Evolutionary conservation across 2,797 vertebrate genomes (phyloP).

Genomic region (Trichosurus vulpecula): DNA sequence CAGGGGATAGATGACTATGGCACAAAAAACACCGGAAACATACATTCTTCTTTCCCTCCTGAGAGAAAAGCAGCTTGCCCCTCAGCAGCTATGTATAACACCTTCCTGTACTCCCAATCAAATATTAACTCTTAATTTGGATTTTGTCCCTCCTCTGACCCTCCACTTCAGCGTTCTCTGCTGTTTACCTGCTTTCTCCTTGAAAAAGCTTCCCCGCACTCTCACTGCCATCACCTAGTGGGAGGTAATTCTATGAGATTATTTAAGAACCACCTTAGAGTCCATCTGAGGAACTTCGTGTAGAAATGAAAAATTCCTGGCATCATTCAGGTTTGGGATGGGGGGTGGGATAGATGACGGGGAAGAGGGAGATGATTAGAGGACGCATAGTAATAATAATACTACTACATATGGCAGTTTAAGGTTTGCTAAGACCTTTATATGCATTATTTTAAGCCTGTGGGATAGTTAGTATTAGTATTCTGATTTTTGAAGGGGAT

Average conservation of each 20-base stretch:
- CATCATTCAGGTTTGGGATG: background rate
- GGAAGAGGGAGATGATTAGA: background rate
- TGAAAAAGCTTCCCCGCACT: background rate
- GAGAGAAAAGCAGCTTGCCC: background rate
- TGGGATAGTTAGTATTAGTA: background rate
- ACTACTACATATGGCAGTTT: background rate
- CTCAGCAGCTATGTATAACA: background rate
- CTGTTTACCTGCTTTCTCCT: background rate
- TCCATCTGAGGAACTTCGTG: background rate
- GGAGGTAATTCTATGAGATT: background rate
- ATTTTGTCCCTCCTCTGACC: background rate
- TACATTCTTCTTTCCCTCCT: background rate
- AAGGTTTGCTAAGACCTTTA: background rate
- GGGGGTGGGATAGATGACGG: background rate
- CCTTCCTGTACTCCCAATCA: background rate
- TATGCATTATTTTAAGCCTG: background rate
- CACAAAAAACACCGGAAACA: background rate
- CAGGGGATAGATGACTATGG: background rate
- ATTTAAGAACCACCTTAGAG: background rate
- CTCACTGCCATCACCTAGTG: background rate
- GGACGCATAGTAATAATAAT: background rate
- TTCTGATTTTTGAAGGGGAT: background rate
- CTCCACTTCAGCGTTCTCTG: background rate
- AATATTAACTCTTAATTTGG: background rate
- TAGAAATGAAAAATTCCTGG: background rate